Percentiles rank a stretch among this genome's conserved stretches.
These are phyloP conservation scores for Brassicogethes aeneus DNA, from an alignment of 2,888 invertebrate genomes.

Conservation along the genomic window DNA sequence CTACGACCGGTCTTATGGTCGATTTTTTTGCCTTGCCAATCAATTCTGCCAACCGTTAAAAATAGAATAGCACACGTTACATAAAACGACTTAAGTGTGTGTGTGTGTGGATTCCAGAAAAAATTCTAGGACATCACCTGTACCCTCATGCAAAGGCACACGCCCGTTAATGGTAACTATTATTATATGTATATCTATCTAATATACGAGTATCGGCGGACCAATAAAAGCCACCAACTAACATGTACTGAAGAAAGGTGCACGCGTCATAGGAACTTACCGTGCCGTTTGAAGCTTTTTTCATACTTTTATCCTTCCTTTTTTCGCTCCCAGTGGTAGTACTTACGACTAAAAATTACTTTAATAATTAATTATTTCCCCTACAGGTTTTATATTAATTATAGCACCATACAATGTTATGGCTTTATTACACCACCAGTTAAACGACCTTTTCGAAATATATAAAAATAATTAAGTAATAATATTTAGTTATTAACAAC, in stretches of 20 bases:
- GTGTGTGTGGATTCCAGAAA: conserved; percentile 17
- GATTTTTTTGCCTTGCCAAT: conserved; percentile 16
- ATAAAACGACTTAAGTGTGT: conserved; percentile 3
- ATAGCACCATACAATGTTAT: too few species aligned
- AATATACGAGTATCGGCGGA: neutral
- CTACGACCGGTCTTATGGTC: too few species aligned
- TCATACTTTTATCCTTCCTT: too few species aligned
- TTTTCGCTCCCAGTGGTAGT: too few species aligned
- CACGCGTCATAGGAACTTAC: neutral
- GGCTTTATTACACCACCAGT: too few species aligned
- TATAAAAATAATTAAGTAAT: too few species aligned
- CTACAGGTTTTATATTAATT: too few species aligned
- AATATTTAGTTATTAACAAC: too few species aligned
- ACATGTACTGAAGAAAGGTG: neutral
- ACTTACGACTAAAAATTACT: too few species aligned
- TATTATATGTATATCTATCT: conserved; percentile 24
- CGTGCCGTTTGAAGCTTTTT: neutral
- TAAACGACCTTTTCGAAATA: too few species aligned
- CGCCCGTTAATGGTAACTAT: conserved; percentile 26
- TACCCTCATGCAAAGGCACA: conserved; percentile 31
- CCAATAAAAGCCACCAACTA: neutral
- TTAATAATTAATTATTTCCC: too few species aligned
- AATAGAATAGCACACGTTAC: conserved; percentile 15
- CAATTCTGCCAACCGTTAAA: conserved; percentile 20
- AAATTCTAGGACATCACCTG: conserved; percentile 29